A percentile compares a stretch with the other conserved stretches of the same genome.
Conservation (phyloP, 2,113 vertebrate species). For the Catagonus wagneri region DNA sequence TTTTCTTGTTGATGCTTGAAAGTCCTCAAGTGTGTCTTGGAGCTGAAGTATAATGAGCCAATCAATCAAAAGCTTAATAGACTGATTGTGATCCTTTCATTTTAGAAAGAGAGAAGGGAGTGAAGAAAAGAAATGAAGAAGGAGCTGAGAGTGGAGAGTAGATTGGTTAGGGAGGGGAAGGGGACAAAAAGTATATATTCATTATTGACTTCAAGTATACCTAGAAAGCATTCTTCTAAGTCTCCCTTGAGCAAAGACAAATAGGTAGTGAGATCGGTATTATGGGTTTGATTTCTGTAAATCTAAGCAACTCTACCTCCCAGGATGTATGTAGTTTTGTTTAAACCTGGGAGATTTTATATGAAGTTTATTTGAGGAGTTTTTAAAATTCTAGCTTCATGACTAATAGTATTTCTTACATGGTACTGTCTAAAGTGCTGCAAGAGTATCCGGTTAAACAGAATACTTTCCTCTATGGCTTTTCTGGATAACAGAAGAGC, state of each 20-base stretch:
- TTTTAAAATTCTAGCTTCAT: constrained; percentile 23
- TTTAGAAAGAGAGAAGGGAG: neutral
- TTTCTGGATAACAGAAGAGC: neutral
- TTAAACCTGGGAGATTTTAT: neutral
- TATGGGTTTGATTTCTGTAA: neutral
- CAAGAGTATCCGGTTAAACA: neutral
- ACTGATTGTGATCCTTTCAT: neutral
- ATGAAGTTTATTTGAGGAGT: neutral
- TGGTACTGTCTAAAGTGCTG: neutral
- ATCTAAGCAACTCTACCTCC: neutral
- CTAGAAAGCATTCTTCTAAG: neutral
- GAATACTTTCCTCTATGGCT: neutral
- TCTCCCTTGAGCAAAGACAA: neutral
- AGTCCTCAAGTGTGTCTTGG: neutral
- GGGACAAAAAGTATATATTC: neutral
- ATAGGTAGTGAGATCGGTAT: neutral
- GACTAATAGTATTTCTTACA: neutral
- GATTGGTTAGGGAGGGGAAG: neutral
- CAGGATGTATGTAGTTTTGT: neutral
- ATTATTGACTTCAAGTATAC: neutral
- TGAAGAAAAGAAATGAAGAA: neutral
- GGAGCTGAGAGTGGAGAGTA: neutral
- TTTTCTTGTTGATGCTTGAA: constrained; percentile 6
- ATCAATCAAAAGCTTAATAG: neutral
- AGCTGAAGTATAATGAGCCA: neutral